Conservation (phyloP, 2,797 vertebrate genomes). For the Catamblyrhynchus diadema region DNA sequence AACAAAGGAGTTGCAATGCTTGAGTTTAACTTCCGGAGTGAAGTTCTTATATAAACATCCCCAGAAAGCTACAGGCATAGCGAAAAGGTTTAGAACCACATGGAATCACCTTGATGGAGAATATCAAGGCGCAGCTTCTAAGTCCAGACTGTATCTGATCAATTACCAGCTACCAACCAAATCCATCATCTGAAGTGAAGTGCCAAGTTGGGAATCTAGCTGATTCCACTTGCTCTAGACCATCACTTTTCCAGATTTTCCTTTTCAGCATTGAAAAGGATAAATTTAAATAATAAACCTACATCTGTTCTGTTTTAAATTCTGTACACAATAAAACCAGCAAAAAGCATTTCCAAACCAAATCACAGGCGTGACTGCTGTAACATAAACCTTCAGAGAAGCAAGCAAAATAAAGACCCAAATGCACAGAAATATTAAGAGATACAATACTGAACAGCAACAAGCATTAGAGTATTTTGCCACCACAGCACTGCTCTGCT, state of each 20-base stretch:
- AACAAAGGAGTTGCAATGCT: not conserved
- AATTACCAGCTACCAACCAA: not conserved
- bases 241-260: not conserved
- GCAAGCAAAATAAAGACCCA: not conserved
- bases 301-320: not conserved
- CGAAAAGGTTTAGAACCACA: not conserved
- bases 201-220: not conserved
- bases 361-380: not conserved
- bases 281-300: not conserved
- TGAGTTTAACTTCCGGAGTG: not conserved
- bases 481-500: not conserved
- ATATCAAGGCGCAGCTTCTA: not conserved
- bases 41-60: not conserved
- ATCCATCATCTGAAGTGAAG: not conserved
- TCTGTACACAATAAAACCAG: not conserved
- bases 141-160: not conserved
- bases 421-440: not conserved
- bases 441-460: not conserved
- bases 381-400: not conserved
- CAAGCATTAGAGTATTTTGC: not conserved
- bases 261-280: not conserved
- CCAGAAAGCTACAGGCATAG: not conserved
- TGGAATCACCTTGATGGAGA: not conserved
- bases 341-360: not conserved
- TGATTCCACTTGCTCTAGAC: not conserved